Percentiles rank a stretch among this genome's conserved stretches.
Conservation (phyloP, 2,888 invertebrate species). For the Azorinus chamasolen region DNA sequence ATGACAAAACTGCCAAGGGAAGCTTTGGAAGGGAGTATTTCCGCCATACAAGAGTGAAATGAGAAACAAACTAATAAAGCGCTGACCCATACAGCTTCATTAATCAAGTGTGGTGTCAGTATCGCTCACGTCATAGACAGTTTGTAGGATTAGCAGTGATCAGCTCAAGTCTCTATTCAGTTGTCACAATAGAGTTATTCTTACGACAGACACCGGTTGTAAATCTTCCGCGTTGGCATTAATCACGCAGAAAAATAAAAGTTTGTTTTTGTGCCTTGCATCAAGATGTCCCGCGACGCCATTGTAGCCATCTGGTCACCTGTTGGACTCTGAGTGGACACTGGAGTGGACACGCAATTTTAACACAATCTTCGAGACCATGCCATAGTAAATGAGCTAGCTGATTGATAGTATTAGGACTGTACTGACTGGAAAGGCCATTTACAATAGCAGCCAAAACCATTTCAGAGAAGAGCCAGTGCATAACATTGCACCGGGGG, state of each 20-base stretch:
- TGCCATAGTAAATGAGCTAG: background rate
- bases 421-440: too few species aligned
- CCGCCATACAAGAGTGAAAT: too few species aligned
- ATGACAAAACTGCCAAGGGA: too few species aligned
- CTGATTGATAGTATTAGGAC: too few species aligned
- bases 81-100: slow-evolving; percentile 15
- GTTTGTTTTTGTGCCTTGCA: slow-evolving; percentile 2
- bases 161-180: slow-evolving; percentile 8
- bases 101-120: slow-evolving; percentile 21
- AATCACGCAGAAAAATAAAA: slow-evolving; percentile 32
- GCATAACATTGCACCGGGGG: too few species aligned
- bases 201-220: slow-evolving; percentile 28
- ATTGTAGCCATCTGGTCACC: slow-evolving; percentile 38
- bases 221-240: slow-evolving; percentile 30
- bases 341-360: background rate
- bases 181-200: slow-evolving; percentile 37
- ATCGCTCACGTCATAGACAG: background rate
- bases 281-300: background rate
- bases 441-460: too few species aligned
- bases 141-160: background rate
- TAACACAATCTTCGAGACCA: background rate
- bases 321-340: slow-evolving; percentile 9
- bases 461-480: too few species aligned
- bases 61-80: too few species aligned
- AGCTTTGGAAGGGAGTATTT: too few species aligned